Base-by-base conservation (phyloP, 2,888 invertebrate species). In the Gymnocheta viridis region DNA sequence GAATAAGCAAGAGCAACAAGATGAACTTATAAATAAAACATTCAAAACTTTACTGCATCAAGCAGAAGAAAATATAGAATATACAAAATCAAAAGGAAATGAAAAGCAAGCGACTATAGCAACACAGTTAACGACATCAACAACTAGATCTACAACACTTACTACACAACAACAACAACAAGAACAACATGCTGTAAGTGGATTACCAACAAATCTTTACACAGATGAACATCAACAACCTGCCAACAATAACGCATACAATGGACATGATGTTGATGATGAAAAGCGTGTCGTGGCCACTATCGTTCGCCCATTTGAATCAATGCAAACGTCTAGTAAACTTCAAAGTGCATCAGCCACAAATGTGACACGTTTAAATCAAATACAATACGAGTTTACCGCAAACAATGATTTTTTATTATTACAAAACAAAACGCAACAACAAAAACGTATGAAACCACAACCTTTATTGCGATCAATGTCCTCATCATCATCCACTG, bases 361-460 rank as follows among this genome's bases (percentile, higher is more conserved):
- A 70, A 80, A 88, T 85, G 72, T 86, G 85, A 86, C 85, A 76
- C 87, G 85, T 86, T 86, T 86, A 86, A 80, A 84, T 86, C 87
- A 85, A 19, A 9, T 27, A 19, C 67, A 41, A 19, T 44, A 44
- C 10, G 9, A 4, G 1, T 10, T 12, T 3, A 12, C 44, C 29
- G 32, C 32, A 56, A 44, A 54, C 29, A 60, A 70, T 76, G 64
- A 67, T 22, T 60, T 56, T 32, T 41, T 70, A 44, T 70, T 86
- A 86, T 81, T 82, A 47, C 78, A 38, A 27, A 70, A 58, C 0
- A 62, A 62, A 72, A 5, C 12, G 2, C 22, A 80, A 66, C 70
- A 81, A 54, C 69, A 82, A 51, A 56, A 82, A 51, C 60, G 10
- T 29, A 35, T 38, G 32, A 64, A 56, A 29, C 7, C 19, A 22